A percentile compares a stretch with the other conserved stretches of the same genome.
phyloP scores from a whole-genome alignment of 2,888 invertebrate genomes.

The Siphlonurus alternatus region DNA sequence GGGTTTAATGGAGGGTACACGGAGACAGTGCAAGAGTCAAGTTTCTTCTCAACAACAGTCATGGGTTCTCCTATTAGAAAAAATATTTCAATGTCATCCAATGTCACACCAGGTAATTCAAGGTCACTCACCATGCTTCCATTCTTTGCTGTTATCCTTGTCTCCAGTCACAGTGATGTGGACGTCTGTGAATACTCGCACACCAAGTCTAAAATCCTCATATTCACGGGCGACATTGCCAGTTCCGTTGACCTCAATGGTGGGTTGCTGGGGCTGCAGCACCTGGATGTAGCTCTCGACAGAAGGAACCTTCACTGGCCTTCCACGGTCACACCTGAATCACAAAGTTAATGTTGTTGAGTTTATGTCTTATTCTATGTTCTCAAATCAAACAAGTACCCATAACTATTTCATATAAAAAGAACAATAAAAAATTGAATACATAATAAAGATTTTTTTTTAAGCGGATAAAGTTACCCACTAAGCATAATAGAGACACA shows the following conservation, averaged over 20 bases:
- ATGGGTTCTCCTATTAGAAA: constrained; percentile 21
- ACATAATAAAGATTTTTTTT: background rate
- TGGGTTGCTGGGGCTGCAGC: constrained; percentile 67
- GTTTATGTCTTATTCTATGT: background rate
- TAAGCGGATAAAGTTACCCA: too few species aligned
- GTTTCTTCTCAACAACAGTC: constrained; percentile 38
- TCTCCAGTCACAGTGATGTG: constrained; percentile 40
- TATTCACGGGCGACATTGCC: constrained; percentile 70
- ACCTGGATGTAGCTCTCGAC: constrained; percentile 79
- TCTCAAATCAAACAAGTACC: background rate
- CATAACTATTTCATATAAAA: background rate
- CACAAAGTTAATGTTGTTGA: background rate
- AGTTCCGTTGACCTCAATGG: constrained; percentile 65
- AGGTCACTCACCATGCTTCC: constrained; percentile 21
- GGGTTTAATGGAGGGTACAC: constrained; percentile 92
- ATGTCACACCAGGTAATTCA: too few species aligned
- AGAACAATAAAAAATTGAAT: background rate
- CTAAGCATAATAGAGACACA: too few species aligned
- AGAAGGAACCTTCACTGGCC: constrained; percentile 52
- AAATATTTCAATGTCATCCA: background rate
- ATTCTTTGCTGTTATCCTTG: constrained; percentile 17
- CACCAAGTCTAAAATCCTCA: constrained; percentile 70
- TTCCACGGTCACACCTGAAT: constrained; percentile 54
- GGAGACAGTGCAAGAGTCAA: constrained; percentile 86
- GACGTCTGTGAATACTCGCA: constrained; percentile 75